Conservation (phyloP, 2,888 invertebrate species). For the Ochlodes sylvanus region DNA sequence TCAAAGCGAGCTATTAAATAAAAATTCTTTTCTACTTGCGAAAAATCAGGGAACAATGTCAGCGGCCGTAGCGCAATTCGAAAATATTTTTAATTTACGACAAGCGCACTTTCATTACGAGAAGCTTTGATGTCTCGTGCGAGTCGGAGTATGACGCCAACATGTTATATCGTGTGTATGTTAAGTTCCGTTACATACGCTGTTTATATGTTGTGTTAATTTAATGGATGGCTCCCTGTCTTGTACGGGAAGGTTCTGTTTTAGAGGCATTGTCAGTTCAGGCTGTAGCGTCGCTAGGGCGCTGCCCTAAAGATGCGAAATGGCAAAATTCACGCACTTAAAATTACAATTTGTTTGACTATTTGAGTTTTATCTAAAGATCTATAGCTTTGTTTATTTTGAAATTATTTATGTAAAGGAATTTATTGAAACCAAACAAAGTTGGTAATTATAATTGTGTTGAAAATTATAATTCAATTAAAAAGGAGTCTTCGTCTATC, state of each 20-base stretch:
- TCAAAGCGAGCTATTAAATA: slow-evolving; percentile 38
- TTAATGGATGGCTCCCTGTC: slow-evolving; percentile 20
- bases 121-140: slow-evolving; percentile 56
- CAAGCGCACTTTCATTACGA: slow-evolving; percentile 60
- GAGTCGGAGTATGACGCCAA: slow-evolving; percentile 6
- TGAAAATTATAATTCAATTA: too few species aligned
- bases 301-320: too few species aligned
- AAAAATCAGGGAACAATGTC: slow-evolving; percentile 48
- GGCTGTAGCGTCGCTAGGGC: neutral
- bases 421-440: too few species aligned
- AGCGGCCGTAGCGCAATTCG: slow-evolving; percentile 53
- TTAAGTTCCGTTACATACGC: slow-evolving; percentile 17
- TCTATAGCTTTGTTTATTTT: too few species aligned
- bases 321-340: too few species aligned
- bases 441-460: too few species aligned
- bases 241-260: slow-evolving; percentile 1
- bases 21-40: slow-evolving; percentile 41
- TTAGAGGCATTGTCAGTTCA: neutral
- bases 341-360: too few species aligned
- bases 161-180: slow-evolving; percentile 24
- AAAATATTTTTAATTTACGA: slow-evolving; percentile 72
- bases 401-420: too few species aligned
- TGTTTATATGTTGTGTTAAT: slow-evolving; percentile 25
- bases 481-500: too few species aligned
- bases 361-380: too few species aligned